Evolutionary conservation across 1,140 invertebrate genomes (phyloP), one percentile per base, ranked within the genome.

Genomic region (Drosophila navojoa): DNA sequence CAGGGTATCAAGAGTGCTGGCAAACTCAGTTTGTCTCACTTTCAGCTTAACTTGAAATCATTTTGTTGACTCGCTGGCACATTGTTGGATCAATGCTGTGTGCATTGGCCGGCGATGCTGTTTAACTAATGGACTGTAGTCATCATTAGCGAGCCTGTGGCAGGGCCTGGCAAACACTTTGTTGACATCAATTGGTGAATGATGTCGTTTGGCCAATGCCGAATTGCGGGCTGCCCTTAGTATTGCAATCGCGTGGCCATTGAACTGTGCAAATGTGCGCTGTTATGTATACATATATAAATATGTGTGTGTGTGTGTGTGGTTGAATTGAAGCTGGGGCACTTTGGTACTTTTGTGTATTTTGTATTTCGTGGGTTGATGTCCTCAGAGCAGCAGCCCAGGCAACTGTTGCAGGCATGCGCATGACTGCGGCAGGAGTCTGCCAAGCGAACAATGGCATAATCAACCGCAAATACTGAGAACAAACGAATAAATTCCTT

Each of bases 191-290:
- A 55, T 60, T 53, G 54, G 32, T 11, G 25, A 47, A 35, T 44
- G 49, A 54, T 45, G 52, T 38, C 40, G 35, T 52, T 32, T 42
- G 29, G 62, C 32, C 64, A 54, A 60, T 66, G 58, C 27, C 27
- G 59, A 49, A 27, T 64, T 68, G 63, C 44, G 62, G 64, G 61
- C 75, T 72, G 66, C 69, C 58, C 68, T 75, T 69, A 38, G 25
- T 63, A 58, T 66, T 77, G 77, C 67, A 74, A 74, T 87, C 71
- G 77, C 75, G 79, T 79, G 82, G 86, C 68, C 82, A 86, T 79
- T 86, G 82, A 86, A 86, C 82, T 86, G 79, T 79, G 69, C 76
- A 68, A 87, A 79, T 76, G 78, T 81, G 63, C 73, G 67, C 16
- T 44, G 15, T 29, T 32, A 6, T 49, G 35, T 53, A n/a, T n/a